Evolutionary conservation across 2,888 invertebrate genomes (phyloP), one percentile per base, ranked within the genome.

Genomic region (Acrobasis suavella): DNA sequence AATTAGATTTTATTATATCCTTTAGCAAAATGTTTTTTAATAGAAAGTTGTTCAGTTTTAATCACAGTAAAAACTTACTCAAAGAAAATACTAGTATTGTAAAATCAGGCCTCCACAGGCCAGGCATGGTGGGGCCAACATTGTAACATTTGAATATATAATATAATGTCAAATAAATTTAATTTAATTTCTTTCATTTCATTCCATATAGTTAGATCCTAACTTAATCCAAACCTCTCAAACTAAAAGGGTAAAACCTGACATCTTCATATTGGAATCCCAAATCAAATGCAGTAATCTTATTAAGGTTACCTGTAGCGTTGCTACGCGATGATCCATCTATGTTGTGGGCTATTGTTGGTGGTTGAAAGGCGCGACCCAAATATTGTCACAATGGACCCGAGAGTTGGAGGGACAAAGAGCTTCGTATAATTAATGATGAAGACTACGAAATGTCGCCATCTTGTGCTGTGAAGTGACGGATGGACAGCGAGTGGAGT

Each of bases 351-450:
- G 72, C 80, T 75, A 86, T 87, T 89, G 87, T 87, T 82, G 78
- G 72, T 65, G 68, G 66, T 87, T 88, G 87, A 89, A 90, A 88
- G 87, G 79, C 83, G 78, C 83, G 87, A 81, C 87, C 88, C 88
- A 84, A 91, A 91, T 90, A 89, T 89, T 91, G 90, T 91, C 87
- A 91, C 91, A 91, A 91, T 91, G 86, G 88, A 79, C 80, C 78
- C 70, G 78, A 81, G 84, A 81, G 84, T 80, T 81, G 77, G 70
- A 71, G 80, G 86, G 86, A 91, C 91, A 92, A 91, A 89, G 91
- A 86, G 81, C 81, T 77, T 69, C 82, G 85, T 86, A 91, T 92
- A 92, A 92, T 91, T 92, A 92, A 92, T 92, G 90, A 86, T 83
- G 74, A 81, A 82, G 86, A 86, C 89, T 85, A 87, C 86, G 82